These are phyloP conservation scores for Megalonaias nervosa DNA, from an alignment of 1,140 invertebrate genomes.

Conservation along the genomic window DNA sequence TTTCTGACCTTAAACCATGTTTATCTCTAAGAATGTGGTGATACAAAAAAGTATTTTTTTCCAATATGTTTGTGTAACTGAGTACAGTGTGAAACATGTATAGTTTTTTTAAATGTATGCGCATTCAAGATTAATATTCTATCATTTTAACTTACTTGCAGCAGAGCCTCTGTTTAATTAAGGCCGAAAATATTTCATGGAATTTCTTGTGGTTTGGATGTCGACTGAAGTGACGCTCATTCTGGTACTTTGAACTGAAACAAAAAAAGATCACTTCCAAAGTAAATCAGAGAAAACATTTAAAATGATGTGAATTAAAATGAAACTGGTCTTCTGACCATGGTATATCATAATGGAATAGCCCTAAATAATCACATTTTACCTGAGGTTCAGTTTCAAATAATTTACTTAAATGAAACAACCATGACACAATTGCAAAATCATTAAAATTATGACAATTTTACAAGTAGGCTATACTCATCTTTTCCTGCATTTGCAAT, in stretches of 20 bases:
- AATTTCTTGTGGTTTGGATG: slow-evolving; percentile 55
- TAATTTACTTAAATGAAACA: too few species aligned
- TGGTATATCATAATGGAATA: background rate
- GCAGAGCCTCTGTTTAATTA: slow-evolving; percentile 63
- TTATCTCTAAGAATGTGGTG: background rate
- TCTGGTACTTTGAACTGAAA: slow-evolving; percentile 63
- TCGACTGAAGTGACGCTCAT: slow-evolving; percentile 57
- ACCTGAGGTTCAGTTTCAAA: too few species aligned
- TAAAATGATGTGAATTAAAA: background rate
- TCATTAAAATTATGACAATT: too few species aligned
- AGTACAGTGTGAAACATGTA: background rate
- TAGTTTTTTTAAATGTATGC: background rate
- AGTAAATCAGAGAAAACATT: background rate
- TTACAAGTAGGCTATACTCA: too few species aligned
- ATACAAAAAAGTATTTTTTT: background rate
- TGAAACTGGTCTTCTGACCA: background rate
- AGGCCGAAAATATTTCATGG: slow-evolving; percentile 57
- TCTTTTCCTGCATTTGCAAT: too few species aligned
- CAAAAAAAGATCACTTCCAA: slow-evolving; percentile 14
- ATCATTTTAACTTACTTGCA: slow-evolving; percentile 49
- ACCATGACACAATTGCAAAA: too few species aligned
- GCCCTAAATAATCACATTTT: too few species aligned
- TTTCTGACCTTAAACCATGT: background rate
- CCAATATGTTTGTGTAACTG: background rate
- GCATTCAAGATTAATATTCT: background rate